Evolutionary conservation across 2,888 invertebrate genomes (phyloP).

Genomic region (Perizoma flavofasciatum): DNA sequence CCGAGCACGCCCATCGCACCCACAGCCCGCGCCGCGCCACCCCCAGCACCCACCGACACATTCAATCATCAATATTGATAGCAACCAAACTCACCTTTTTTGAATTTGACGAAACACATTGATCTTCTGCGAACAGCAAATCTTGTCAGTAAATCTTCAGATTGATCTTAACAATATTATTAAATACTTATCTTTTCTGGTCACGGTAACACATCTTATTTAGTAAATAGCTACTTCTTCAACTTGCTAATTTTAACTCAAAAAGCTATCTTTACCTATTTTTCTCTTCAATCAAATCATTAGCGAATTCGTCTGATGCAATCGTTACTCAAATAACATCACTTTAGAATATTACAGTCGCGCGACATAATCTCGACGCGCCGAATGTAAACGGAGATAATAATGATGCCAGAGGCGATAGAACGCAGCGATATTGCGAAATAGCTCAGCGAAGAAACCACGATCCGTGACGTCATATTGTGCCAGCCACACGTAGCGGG

Average conservation of each 20-base stretch:
- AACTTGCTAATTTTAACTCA: no score
- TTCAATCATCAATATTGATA: conserved; percentile 3
- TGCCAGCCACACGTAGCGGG: conserved; percentile 47
- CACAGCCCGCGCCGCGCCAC: conserved; percentile 19
- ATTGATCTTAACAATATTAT: no score
- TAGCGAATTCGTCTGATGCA: conserved; percentile 15
- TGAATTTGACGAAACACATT: no score
- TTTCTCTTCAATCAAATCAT: background rate
- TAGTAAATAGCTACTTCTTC: no score
- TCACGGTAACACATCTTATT: no score
- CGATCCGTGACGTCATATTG: conserved; percentile 48
- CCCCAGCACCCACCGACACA: conserved; percentile 5
- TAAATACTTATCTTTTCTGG: no score
- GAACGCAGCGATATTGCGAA: conserved; percentile 39
- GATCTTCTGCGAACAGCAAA: no score
- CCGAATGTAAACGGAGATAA: conserved; percentile 20
- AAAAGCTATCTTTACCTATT: no score
- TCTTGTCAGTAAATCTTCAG: no score
- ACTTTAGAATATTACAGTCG: conserved; percentile 1
- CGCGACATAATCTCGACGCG: conserved; percentile 18
- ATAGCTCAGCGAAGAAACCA: conserved; percentile 44
- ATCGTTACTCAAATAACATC: conserved; percentile 15
- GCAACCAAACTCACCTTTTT: background rate
- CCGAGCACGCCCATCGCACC: conserved; percentile 43
- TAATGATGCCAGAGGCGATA: conserved; percentile 24